Evolutionary conservation across 2,113 vertebrate genomes (phyloP).

Genomic region (Trinectes maculatus): DNA sequence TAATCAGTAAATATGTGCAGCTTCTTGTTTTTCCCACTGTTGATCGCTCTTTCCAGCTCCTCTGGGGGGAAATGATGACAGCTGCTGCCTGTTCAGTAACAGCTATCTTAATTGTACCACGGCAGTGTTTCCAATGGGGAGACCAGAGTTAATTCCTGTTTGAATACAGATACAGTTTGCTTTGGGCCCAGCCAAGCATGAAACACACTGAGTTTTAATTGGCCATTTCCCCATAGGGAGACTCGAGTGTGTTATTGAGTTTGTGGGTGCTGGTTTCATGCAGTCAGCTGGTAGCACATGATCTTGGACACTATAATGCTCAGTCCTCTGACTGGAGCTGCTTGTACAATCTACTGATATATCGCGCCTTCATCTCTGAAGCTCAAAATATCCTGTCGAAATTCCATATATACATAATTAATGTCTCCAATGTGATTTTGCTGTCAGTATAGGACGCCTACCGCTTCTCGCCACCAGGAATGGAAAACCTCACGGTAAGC

Average conservation of each 20-base stretch:
- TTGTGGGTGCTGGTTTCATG: conserved; percentile 51
- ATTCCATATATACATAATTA: neutral
- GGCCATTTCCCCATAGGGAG: conserved; percentile 51
- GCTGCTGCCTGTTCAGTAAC: conserved; percentile 59
- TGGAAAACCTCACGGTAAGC: conserved; percentile 83
- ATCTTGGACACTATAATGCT: conserved; percentile 42
- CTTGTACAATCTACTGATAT: conserved; percentile 6
- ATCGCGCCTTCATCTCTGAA: conserved; percentile 13
- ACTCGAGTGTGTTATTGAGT: conserved; percentile 69
- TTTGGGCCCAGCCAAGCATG: conserved; percentile 59
- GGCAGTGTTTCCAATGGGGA: conserved; percentile 59
- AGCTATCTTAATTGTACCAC: conserved; percentile 61
- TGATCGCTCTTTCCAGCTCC: conserved; percentile 24
- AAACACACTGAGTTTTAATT: conserved; percentile 81
- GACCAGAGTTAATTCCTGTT: conserved; percentile 48
- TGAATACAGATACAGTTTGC: conserved; percentile 58
- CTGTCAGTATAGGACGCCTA: neutral
- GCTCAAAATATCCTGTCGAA: conserved; percentile 17
- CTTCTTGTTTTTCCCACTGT: conserved; percentile 60
- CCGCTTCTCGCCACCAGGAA: conserved; percentile 38
- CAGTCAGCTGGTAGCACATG: conserved; percentile 59
- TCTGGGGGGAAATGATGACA: conserved; percentile 47
- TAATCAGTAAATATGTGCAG: conserved; percentile 25
- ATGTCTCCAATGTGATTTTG: conserved; percentile 28
- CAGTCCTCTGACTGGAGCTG: conserved; percentile 23